Base-by-base conservation (phyloP, 2,888 invertebrate genomes). In the Coleophora deauratella region DNA sequence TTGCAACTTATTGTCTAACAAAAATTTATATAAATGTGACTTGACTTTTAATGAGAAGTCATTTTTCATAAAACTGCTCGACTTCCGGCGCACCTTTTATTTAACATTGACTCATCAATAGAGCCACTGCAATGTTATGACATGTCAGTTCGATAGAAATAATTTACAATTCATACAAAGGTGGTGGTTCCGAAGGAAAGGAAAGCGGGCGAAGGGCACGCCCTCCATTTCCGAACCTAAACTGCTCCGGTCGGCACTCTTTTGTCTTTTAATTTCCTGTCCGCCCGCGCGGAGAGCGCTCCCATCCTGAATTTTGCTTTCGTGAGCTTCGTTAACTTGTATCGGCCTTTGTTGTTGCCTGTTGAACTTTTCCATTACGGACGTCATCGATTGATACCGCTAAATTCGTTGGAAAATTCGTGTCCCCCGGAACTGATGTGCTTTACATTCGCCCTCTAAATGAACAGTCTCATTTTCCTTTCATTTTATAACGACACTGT, bases 241-340 rank as follows among this genome's bases (percentile, higher is more conserved):
- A 72, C 79, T 77, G 75, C 72, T 74, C 72, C 59, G 64, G 65
- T 66, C 74, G 71, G 70, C 65, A 73, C 71, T 81, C 81, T 82
- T 82, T 85, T 85, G 82, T 85, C 81, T 80, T 81, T 81, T 84
- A 81, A 84, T 85, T 84, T 84, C 84, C 82, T 79, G 79, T 68
- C 74, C 74, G 67, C 70, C 65, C 72, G 70, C 75, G 72, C 70
- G 69, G 21, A 21, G 21, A 21, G 21, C 70, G 72, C 71, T 70
- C 61, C 70, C 63, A 69, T 74, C 74, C 71, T 74, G 73, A 81
- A 78, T 82, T 84, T 81, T 62, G 68, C 74, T 82, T 82, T 79
- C 78, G 73, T 73, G 72, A 73, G 73, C 77, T 75, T 81, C 80
- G 78, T 80, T 85, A 80, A 79, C 77, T 82, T 81, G 73, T 80